These are phyloP conservation scores for Beris morrisii DNA, from an alignment of 2,888 invertebrate genomes.

Conservation along the genomic window DNA sequence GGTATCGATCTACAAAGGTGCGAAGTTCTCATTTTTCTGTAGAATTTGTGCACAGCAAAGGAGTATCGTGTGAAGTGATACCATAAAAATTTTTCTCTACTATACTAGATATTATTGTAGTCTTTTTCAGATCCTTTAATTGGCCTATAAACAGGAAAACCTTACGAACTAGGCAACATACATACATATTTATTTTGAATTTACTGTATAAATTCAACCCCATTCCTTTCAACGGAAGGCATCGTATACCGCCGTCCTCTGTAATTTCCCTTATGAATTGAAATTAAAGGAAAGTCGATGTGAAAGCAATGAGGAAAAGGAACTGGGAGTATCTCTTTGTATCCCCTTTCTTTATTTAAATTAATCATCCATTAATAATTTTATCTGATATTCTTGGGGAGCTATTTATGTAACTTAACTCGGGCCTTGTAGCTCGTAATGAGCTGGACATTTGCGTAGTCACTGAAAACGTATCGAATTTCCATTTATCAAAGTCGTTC, in stretches of 20 bases:
- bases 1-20: no score
- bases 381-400: constrained; percentile 39
- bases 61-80: no score
- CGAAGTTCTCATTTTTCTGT: no score
- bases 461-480: constrained; percentile 40
- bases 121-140: no score
- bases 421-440: constrained; percentile 30
- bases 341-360: constrained; percentile 39
- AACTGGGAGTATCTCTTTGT: constrained; percentile 30
- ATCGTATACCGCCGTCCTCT: constrained; percentile 21
- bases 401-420: constrained; percentile 39
- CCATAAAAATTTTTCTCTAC: no score
- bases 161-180: no score
- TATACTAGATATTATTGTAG: no score
- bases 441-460: constrained; percentile 40
- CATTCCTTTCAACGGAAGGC: background rate
- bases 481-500: constrained; percentile 39
- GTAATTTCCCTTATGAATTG: constrained; percentile 37
- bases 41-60: no score
- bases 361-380: constrained; percentile 41
- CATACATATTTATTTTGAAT: no score
- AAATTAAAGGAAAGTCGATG: constrained; percentile 35
- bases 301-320: constrained; percentile 30
- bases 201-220: no score
- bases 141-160: no score